phyloP scores from a whole-genome alignment of 2,113 vertebrate genomes.

The Lonchura striata region DNA sequence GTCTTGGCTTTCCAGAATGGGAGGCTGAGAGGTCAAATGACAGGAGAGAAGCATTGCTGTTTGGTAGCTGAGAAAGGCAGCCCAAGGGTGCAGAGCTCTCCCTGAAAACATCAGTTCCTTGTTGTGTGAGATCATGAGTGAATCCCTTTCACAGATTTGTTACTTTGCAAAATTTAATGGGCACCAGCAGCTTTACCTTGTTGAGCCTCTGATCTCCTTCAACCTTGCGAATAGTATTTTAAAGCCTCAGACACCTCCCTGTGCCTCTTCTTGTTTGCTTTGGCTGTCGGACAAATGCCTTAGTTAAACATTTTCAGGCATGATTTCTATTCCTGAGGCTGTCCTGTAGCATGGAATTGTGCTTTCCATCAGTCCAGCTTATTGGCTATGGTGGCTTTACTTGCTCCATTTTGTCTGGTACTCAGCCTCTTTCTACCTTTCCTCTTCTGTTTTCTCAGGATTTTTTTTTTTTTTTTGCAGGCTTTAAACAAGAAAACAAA shows the following conservation, averaged over 20 bases:
- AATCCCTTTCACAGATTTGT: not conserved
- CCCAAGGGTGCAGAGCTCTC: not conserved
- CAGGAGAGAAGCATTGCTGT: not conserved
- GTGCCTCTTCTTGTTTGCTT: not conserved
- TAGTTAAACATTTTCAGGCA: not conserved
- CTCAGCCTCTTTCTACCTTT: not conserved
- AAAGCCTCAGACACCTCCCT: not conserved
- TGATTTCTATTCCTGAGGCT: not conserved
- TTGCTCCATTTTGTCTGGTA: not conserved
- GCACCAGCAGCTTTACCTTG: not conserved
- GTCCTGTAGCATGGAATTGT: not conserved
- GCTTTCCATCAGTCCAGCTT: not conserved
- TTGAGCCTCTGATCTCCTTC: not conserved
- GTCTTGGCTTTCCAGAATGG: not conserved
- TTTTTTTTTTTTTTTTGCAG: not conserved
- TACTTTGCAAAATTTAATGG: not conserved
- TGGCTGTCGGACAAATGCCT: not conserved
- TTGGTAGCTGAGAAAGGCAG: not conserved
- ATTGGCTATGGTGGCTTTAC: not conserved
- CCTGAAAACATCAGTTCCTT: not conserved
- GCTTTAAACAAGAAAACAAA: not conserved
- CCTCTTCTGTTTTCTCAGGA: not conserved
- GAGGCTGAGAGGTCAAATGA: not conserved
- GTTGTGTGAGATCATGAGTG: not conserved
- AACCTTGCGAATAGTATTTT: not conserved